Conservation (phyloP, 2,797 vertebrate genomes). For the Vireo griseus region DNA sequence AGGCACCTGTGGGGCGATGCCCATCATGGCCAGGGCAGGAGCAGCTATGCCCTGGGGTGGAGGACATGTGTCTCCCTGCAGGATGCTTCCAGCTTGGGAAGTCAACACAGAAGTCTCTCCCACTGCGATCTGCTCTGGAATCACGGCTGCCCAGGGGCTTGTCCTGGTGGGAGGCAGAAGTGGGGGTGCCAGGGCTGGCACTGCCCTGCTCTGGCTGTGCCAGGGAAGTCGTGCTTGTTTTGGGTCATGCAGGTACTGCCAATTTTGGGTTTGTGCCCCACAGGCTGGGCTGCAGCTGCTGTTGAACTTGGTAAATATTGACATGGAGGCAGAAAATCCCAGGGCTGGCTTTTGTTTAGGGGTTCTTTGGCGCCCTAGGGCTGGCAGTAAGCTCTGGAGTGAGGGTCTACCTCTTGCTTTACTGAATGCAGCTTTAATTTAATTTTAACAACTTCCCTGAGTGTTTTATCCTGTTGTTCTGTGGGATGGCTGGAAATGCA, state of each 20-base stretch:
- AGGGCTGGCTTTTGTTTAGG: not conserved
- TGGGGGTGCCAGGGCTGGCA: not conserved
- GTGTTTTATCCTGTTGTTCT: not conserved
- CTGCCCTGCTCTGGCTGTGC: rapidly evolving
- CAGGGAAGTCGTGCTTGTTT: rapidly evolving
- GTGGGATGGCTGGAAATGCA: not conserved
- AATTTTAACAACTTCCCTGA: not conserved
- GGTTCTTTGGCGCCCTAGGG: not conserved
- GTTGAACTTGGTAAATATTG: not conserved
- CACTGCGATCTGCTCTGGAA: not conserved
- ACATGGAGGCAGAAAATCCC: not conserved
- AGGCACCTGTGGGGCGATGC: not conserved
- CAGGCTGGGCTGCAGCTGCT: not conserved
- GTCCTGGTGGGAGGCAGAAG: not conserved
- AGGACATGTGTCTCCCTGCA: rapidly evolving
- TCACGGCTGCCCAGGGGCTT: not conserved
- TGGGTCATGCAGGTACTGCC: rapidly evolving
- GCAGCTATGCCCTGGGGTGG: rapidly evolving
- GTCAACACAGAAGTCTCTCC: rapidly evolving
- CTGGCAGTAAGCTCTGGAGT: not conserved
- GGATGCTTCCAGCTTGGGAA: not conserved
- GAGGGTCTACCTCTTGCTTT: not conserved
- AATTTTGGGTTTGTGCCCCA: not conserved
- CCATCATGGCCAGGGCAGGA: rapidly evolving
- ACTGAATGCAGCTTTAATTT: not conserved